Base-by-base conservation (phyloP, 2,888 invertebrate genomes). In the Dione juno region DNA sequence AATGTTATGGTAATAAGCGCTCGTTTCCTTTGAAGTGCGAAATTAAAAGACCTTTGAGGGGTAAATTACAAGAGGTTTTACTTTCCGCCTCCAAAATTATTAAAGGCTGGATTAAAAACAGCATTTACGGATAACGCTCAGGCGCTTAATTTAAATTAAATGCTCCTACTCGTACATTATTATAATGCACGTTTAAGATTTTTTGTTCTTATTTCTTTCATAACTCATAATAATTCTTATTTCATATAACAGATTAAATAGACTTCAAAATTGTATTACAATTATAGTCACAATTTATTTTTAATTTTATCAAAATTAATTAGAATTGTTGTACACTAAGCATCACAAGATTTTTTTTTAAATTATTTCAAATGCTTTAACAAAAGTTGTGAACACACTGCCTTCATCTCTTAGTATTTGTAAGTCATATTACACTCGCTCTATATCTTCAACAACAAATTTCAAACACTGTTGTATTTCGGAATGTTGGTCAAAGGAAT, bases 1-100 rank as follows among this genome's bases (percentile, higher is more conserved):
- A 64, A 70, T 21, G 16, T 8, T 53, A 61, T 61, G 37, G 53
- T 45, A 58, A 73, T 71, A 74, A 67, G 66, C 58, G 40, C 37
- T 16, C 41, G 48, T 65, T 50, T 73, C 50, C 64, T 54, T 40
- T 69, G 53, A 48, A 59, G 58, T 43, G 14, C 9, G 11, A 43
- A 68, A 68, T 68, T 68, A 63, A 61, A 57, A 68, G 37, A 54
- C 54, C 48, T 63, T 64, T 57, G 53, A 53, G 37, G 52, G 37
- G 37, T 40, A 67, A 41, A 61, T 67, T 50, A 59, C 64, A 35
- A 45, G 64, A 64, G 64, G 50, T 64, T 52, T 40, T 64, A 64
- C 64, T 40, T 64, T 64, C 19, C 50, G 37, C 64, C 37, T 64
- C 37, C 50, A 64, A 64, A 40, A 64, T 57, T 37, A 52, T 64